These are phyloP conservation scores for Busseola fusca DNA, from an alignment of 2,888 invertebrate genomes.

Conservation along the genomic window DNA sequence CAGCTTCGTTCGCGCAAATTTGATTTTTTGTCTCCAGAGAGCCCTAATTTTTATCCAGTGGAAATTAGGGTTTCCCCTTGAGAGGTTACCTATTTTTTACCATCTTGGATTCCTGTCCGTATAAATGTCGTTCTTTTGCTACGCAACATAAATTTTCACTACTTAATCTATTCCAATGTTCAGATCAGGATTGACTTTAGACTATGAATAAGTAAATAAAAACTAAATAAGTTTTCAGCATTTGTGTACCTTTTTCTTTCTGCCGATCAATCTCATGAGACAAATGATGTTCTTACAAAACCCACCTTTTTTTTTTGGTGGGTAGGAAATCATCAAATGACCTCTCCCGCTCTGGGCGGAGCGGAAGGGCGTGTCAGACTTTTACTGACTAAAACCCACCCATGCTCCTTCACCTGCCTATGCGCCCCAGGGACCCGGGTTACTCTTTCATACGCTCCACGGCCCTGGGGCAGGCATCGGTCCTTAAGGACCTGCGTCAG, in stretches of 20 bases:
- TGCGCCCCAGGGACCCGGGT: too few species aligned
- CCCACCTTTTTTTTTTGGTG: too few species aligned
- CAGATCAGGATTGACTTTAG: neutral
- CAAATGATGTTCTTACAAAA: constrained; percentile 18
- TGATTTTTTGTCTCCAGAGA: constrained; percentile 52
- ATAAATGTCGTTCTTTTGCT: constrained; percentile 40
- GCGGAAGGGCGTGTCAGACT: too few species aligned
- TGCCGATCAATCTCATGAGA: constrained; percentile 8
- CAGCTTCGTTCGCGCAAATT: constrained; percentile 34
- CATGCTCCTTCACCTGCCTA: too few species aligned
- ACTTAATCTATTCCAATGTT: neutral
- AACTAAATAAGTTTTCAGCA: neutral
- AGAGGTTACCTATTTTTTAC: constrained; percentile 48
- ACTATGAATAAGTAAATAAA: constrained; percentile 6
- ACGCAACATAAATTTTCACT: constrained; percentile 8
- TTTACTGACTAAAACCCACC: too few species aligned
- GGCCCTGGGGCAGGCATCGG: too few species aligned
- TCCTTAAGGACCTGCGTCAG: too few species aligned
- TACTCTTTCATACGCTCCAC: too few species aligned
- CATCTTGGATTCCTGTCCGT: constrained; percentile 42
- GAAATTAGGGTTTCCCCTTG: constrained; percentile 53
- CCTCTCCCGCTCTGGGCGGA: too few species aligned
- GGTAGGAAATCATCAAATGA: too few species aligned
- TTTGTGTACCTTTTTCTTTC: constrained; percentile 1
- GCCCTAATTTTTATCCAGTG: constrained; percentile 55